Percentiles rank a stretch among this genome's conserved stretches.
Evolutionary conservation across 2,797 vertebrate genomes (phyloP).

Genomic region (Periparus ater): DNA sequence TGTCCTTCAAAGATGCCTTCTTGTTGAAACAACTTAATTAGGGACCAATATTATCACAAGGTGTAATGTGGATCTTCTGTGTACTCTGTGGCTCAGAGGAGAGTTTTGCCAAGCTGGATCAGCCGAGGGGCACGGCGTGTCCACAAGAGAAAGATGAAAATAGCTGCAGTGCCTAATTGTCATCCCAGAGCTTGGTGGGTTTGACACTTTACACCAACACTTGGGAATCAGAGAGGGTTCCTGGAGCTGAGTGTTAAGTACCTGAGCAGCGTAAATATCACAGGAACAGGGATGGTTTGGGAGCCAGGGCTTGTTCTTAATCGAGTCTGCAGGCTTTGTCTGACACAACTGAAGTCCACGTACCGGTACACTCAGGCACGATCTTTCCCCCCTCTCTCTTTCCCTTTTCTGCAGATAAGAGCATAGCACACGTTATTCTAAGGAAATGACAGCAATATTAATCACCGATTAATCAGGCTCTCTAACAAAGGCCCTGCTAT

Average conservation of each 20-base stretch:
- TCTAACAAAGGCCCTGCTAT: conserved; percentile 28
- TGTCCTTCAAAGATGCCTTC: neutral
- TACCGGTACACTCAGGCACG: neutral
- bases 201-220: conserved; percentile 24
- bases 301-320: neutral
- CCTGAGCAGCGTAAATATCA: neutral
- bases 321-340: neutral
- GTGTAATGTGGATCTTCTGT: neutral
- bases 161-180: neutral
- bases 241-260: conserved; percentile 2
- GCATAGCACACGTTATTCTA: neutral
- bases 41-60: neutral
- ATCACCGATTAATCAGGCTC: conserved; percentile 39
- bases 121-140: rapidly evolving
- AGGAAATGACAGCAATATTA: conserved; percentile 39
- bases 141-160: conserved; percentile 27
- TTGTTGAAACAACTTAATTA: neutral
- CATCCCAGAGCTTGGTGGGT: neutral
- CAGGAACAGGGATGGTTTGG: neutral
- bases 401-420: conserved; percentile 29
- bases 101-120: neutral
- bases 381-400: neutral
- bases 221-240: neutral
- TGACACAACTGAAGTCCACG: rapidly evolving
- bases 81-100: neutral